phyloP scores from a whole-genome alignment of 2,113 vertebrate species.

The Proteles cristata region DNA sequence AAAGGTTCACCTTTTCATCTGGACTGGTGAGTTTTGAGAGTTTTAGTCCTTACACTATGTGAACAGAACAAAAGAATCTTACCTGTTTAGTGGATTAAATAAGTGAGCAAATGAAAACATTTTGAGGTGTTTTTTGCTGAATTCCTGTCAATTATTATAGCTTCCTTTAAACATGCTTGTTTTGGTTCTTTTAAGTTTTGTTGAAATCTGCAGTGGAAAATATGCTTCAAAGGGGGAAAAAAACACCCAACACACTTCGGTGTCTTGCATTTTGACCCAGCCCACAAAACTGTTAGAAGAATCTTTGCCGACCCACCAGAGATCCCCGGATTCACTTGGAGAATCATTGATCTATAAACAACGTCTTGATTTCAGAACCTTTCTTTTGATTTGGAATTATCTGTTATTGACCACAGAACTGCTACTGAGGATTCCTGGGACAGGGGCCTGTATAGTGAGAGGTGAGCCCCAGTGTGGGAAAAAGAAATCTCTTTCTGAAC shows the following conservation, averaged over 20 bases:
- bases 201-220: slow-evolving; percentile 49
- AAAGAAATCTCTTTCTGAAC: slow-evolving; percentile 23
- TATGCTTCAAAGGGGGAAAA: not conserved
- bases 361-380: slow-evolving; percentile 38
- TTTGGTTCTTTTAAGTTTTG: slow-evolving; percentile 50
- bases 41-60: not conserved
- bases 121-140: not conserved
- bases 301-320: slow-evolving; percentile 29
- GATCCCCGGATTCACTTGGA: not conserved
- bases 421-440: not conserved
- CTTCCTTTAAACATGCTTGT: slow-evolving; percentile 35
- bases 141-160: not conserved
- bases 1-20: slow-evolving; percentile 24
- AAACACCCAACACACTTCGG: not conserved
- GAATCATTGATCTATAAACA: slow-evolving; percentile 37
- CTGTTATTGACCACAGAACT: not conserved
- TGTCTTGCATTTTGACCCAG: slow-evolving; percentile 61
- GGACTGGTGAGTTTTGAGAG: slow-evolving; percentile 12
- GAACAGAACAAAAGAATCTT: not conserved
- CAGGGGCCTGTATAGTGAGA: not conserved
- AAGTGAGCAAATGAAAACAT: not conserved
- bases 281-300: slow-evolving; percentile 19
- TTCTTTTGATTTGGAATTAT: slow-evolving; percentile 56
- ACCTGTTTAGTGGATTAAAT: not conserved
- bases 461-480: slow-evolving; percentile 47